phyloP scores from a whole-genome alignment of 2,797 vertebrate genomes.

The Periparus ater region DNA sequence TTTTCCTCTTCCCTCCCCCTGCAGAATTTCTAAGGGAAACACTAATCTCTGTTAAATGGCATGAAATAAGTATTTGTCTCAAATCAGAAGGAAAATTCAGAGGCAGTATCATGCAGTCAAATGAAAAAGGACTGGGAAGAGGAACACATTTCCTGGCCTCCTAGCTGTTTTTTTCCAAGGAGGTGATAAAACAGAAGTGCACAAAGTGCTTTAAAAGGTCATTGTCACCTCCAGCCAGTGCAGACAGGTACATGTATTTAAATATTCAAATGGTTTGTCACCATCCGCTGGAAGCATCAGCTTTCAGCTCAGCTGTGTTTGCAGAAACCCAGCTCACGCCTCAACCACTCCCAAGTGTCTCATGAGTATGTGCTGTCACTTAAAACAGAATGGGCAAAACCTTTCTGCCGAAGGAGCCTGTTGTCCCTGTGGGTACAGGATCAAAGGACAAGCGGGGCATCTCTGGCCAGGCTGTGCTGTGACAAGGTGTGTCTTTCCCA shows the following conservation, averaged over 20 bases:
- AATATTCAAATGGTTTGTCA: neutral
- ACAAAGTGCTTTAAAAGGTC: neutral
- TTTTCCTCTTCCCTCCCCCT: rapidly evolving
- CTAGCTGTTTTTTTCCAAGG: neutral
- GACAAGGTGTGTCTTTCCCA: neutral
- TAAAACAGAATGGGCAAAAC: rapidly evolving
- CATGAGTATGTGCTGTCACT: rapidly evolving
- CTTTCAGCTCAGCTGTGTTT: neutral
- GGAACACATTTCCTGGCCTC: neutral
- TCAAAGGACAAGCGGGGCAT: rapidly evolving
- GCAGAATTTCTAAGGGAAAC: neutral
- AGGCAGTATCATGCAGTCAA: neutral
- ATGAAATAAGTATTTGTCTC: neutral
- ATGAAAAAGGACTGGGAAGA: neutral
- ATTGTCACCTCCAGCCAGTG: neutral
- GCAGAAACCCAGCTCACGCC: rapidly evolving
- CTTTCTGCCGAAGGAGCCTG: neutral
- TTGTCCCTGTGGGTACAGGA: neutral
- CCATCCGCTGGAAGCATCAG: neutral
- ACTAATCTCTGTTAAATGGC: neutral
- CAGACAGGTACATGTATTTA: neutral
- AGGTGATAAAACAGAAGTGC: neutral
- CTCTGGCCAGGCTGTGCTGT: neutral
- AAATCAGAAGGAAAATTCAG: neutral
- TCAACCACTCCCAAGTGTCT: rapidly evolving